Evolutionary conservation across 2,113 vertebrate species (phyloP), one percentile per base, ranked within the genome.

Genomic region (Pseudopipra pipra): DNA sequence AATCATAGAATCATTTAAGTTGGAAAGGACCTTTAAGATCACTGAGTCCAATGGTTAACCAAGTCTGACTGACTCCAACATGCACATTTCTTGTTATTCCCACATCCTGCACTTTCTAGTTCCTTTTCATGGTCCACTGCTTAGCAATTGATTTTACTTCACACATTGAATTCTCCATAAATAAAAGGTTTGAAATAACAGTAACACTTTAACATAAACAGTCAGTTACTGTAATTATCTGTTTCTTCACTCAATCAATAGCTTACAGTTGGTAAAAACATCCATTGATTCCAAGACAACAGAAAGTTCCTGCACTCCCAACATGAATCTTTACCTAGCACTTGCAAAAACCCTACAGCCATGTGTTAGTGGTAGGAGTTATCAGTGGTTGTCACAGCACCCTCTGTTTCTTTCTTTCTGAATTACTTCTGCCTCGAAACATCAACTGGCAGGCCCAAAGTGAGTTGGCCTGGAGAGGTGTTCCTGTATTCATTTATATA

Each of bases 121-220:
- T 91, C 90, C 43, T 89, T 92, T 72, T 85, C 73, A 83, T 75
- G 43, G 56, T 31, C 71, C 71, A 72, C 62, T 95, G 77, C 77
- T 89, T 86, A 66, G 74, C 61, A 81, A 97, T 95, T 75, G 80
- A 95, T 96, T 97, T 97, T 95, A 71, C 66, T 93, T 95, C 87
- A 76, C 62, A 46, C 33, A 8, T 61, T 19, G 71, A 83, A 62
- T 86, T 90, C 79, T 65, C 41, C 33, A 16, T 81, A 89, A 93
- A 83, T 81, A 70, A 84, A 92, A 78, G 54, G 51, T 2, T 65
- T 58, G 49, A 25, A 92, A 47, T 79, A 95, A 35, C 47, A 92
- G 44, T 71, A 95, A 35, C 55, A 24, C 83, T 91, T 90, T 51
- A 93, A 78, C 54, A 78, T 85, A 85, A 92, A 71, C 12, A 81